Evolutionary conservation across 2,113 vertebrate genomes (phyloP).

Genomic region (Xenotilapia flavipinnis): DNA sequence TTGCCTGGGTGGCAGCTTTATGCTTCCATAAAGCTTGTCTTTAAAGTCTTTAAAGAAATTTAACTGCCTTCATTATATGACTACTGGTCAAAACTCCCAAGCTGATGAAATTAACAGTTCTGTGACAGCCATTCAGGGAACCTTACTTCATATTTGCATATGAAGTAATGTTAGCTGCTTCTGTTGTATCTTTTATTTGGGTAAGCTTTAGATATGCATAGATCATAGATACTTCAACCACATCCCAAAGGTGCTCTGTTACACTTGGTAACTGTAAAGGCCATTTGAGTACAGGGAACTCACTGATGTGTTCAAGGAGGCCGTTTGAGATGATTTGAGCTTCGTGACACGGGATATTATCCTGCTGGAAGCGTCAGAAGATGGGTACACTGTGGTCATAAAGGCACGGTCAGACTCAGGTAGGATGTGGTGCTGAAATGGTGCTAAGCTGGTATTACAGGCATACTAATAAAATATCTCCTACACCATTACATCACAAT

Average conservation of each 20-base stretch:
- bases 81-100: background rate
- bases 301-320: background rate
- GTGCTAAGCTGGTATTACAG: background rate
- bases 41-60: background rate
- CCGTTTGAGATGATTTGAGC: background rate
- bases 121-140: background rate
- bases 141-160: background rate
- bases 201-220: background rate
- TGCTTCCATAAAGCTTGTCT: background rate
- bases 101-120: background rate
- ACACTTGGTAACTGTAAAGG: background rate
- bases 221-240: background rate
- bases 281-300: background rate
- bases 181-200: background rate
- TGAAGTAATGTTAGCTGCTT: background rate
- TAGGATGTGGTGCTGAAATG: background rate
- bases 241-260: background rate
- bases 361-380: background rate
- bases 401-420: background rate
- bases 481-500: background rate
- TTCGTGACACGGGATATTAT: background rate
- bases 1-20: background rate
- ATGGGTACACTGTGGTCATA: background rate
- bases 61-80: background rate
- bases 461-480: background rate